Evolutionary conservation across 2,797 vertebrate species (phyloP).

Genomic region (Phrynocephalus vlangalii): DNA sequence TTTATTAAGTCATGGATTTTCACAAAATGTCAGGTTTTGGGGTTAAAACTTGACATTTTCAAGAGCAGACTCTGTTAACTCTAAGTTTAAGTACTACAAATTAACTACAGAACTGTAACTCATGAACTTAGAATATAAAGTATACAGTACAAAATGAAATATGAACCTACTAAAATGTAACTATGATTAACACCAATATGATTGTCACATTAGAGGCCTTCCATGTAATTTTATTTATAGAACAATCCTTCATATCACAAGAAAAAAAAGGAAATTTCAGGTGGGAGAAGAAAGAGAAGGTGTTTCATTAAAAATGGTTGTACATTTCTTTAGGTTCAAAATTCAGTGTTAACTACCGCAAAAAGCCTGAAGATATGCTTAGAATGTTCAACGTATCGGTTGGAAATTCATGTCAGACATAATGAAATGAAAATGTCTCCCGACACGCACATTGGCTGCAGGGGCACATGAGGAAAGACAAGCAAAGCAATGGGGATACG

Average conservation of each 20-base stretch:
- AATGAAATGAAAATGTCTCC: not conserved
- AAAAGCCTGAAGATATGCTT: constrained; percentile 8
- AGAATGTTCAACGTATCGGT: not conserved
- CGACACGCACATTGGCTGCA: not conserved
- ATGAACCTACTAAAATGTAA: constrained; percentile 9
- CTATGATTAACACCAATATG: not conserved
- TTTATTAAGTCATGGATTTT: constrained; percentile 43
- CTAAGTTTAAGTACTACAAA: constrained; percentile 25
- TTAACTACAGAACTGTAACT: not conserved
- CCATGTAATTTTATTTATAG: not conserved
- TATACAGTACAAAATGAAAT: constrained; percentile 13
- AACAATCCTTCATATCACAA: not conserved
- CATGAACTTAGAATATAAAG: not conserved
- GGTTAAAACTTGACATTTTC: constrained; percentile 34
- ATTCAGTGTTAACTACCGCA: not conserved
- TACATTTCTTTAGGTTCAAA: not conserved
- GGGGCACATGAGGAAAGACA: not conserved
- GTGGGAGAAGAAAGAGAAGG: constrained; percentile 2
- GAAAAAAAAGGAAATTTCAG: constrained; percentile 16
- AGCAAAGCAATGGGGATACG: not conserved
- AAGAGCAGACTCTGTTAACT: constrained; percentile 44
- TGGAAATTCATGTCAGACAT: constrained; percentile 7
- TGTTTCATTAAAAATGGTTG: constrained; percentile 6
- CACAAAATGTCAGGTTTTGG: constrained; percentile 45
- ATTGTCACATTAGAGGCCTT: not conserved